Base-by-base conservation (phyloP, 2,113 vertebrate species). In the Pandion haliaetus region DNA sequence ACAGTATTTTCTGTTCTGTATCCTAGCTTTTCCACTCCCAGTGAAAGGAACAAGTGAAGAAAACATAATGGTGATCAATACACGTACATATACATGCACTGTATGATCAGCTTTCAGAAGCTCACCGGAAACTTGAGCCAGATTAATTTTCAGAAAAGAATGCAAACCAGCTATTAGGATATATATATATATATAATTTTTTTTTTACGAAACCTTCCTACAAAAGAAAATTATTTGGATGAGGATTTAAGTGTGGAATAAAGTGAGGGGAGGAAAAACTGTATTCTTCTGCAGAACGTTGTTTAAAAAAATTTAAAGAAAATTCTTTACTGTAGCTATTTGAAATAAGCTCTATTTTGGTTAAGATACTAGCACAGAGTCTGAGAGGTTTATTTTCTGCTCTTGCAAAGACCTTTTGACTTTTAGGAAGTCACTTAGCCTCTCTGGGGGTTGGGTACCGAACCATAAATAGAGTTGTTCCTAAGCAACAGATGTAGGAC, bases 61-160 rank as follows among this genome's bases (percentile, higher is more conserved):
- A 82, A 90, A 83, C 17, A 12, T 26, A 71, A 61, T 21, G 16
- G 13, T 67, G 25, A 54, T 31, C 10, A 58, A 8, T 58, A 63
- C 23, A 55, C 0, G 1, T 82, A 40, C 21, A 25, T n/a, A 38
- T 20, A 54, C 12, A 88, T 7, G 38, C 15, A 5, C 6, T 0
- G 0, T 47, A 18, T 9, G 29, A 72, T 84, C 63, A 90, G 18
- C 13, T 80, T 82, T 73, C 10, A 5, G 42, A 88, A 88, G 8
- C 19, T 83, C 18, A 62, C 29, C 3, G 14, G 42, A 70, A 81
- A 31, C 19, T 21, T 8, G 10, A 38, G 24, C 73, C 31, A 62
- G 42, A 73, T 58, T 74, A 7, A 74, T 50, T 91, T 10, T 74
- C 21, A 89, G 50, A 74, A 74, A 81, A 74, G 31, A 65, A 52